Conservation (phyloP, 1,140 invertebrate genomes). For the Nephila pilipes region DNA sequence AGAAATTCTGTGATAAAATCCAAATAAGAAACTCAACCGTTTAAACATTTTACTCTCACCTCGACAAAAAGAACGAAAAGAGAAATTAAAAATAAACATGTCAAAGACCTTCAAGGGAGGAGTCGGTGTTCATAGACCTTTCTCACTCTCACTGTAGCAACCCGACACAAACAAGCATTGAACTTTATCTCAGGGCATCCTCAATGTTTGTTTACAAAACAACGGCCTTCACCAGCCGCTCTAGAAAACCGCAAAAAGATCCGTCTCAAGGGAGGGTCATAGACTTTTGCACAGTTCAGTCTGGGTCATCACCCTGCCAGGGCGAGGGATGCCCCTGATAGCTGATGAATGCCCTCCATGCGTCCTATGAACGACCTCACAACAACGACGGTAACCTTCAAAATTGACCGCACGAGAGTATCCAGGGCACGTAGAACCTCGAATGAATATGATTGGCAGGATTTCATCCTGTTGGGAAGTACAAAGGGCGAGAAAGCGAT, state of each 20-base stretch:
- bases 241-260: conserved; percentile 6
- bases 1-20: too few species aligned
- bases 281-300: conserved; percentile 5
- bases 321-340: conserved; percentile 24
- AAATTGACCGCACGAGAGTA: conserved; percentile 24
- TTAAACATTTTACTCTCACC: too few species aligned
- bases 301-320: background rate
- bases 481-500: conserved; percentile 5
- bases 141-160: background rate
- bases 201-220: conserved; percentile 14
- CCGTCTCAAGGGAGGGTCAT: background rate
- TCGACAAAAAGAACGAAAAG: too few species aligned
- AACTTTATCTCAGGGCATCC: conserved; percentile 8
- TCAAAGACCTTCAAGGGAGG: background rate
- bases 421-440: background rate
- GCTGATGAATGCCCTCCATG: conserved; percentile 5
- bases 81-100: background rate
- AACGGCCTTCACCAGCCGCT: background rate
- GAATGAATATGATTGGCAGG: background rate
- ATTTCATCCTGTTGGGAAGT: background rate
- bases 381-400: background rate
- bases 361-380: conserved; percentile 18
- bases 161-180: background rate
- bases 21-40: too few species aligned
- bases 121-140: background rate